These are phyloP conservation scores for Tetranychus urticae DNA, from an alignment of 1,140 invertebrate species.

Conservation along the genomic window DNA sequence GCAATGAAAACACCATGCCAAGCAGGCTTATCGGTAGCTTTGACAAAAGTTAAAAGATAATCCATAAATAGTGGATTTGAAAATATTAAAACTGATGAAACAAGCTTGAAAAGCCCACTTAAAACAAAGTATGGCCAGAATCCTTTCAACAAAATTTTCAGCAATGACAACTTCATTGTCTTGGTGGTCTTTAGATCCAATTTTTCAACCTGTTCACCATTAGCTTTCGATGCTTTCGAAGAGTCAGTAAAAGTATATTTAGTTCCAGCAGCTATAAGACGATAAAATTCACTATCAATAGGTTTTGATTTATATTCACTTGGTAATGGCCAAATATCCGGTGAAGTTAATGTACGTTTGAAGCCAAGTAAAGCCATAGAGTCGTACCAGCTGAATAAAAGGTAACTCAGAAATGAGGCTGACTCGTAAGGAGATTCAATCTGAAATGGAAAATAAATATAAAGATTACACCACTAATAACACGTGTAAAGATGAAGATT, in stretches of 20 bases:
- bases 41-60: slow-evolving; percentile 14
- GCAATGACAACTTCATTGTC: not conserved
- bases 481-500: not conserved
- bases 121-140: too few species aligned
- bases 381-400: slow-evolving; percentile 83
- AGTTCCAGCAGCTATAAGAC: too few species aligned
- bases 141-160: slow-evolving; percentile 11
- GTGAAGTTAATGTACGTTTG: slow-evolving; percentile 1
- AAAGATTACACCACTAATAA: too few species aligned
- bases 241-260: slow-evolving; percentile 31
- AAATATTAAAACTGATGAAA: too few species aligned
- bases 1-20: slow-evolving; percentile 77
- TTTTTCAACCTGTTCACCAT: not conserved
- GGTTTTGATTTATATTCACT: slow-evolving; percentile 43
- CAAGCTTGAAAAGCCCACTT: too few species aligned
- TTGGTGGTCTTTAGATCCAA: too few species aligned
- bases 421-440: slow-evolving; percentile 37
- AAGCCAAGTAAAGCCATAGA: slow-evolving; percentile 9
- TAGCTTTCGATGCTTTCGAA: slow-evolving; percentile 23
- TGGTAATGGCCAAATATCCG: not conserved
- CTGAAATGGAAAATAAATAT: not conserved
- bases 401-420: slow-evolving; percentile 62
- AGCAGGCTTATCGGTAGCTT: slow-evolving; percentile 27
- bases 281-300: not conserved
- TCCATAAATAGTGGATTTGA: too few species aligned